Percentiles rank a stretch among this genome's conserved stretches.
These are phyloP conservation scores for Dynastes maya DNA, from an alignment of 2,888 invertebrate genomes.

Conservation along the genomic window DNA sequence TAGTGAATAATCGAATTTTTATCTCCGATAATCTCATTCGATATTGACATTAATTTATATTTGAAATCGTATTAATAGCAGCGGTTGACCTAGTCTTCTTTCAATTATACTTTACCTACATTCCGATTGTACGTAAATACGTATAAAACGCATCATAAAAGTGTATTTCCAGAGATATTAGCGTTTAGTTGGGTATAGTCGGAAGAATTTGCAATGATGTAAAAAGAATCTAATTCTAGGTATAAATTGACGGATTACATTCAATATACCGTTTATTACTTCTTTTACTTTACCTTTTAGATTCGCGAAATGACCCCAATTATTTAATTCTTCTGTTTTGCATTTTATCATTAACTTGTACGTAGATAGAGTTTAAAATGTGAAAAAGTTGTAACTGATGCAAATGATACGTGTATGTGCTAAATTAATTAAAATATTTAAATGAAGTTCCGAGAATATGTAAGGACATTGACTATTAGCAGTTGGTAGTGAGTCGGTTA, in stretches of 20 bases:
- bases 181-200: conserved; percentile 1
- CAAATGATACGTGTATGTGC: too few relatives aligned
- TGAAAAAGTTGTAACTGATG: too few relatives aligned
- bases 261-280: conserved; percentile 1
- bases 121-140: conserved; percentile 20
- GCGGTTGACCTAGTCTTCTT: conserved; percentile 8
- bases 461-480: too few relatives aligned
- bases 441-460: too few relatives aligned
- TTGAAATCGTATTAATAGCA: conserved; percentile 15
- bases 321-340: neutral
- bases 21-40: neutral
- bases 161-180: conserved; percentile 6
- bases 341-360: neutral
- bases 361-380: too few relatives aligned
- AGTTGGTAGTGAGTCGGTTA: too few relatives aligned
- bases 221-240: neutral
- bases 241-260: neutral
- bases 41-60: conserved; percentile 19
- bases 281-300: neutral
- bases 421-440: too few relatives aligned
- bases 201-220: conserved; percentile 3
- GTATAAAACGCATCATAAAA: conserved; percentile 6
- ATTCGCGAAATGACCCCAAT: neutral
- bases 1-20: conserved; percentile 3
- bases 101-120: conserved; percentile 15